A percentile compares a stretch with the other conserved stretches of the same genome.
phyloP scores from a whole-genome alignment of 2,797 vertebrate genomes.

The Alectoris magna region DNA sequence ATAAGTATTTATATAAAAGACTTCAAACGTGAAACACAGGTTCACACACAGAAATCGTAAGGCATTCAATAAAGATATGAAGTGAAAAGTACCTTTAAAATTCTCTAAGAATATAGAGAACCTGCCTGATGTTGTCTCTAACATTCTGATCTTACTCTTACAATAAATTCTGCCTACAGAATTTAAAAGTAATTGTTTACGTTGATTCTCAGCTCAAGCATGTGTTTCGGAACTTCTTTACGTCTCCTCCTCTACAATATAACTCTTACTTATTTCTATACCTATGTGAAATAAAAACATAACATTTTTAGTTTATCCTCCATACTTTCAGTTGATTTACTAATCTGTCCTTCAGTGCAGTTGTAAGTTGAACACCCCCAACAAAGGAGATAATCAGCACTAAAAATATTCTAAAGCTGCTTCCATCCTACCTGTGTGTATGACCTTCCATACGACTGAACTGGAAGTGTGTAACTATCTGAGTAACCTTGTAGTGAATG shows the following conservation, averaged over 20 bases:
- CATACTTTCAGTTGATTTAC: not conserved
- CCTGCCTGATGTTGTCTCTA: not conserved
- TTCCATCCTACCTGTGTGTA: not conserved
- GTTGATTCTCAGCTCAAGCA: not conserved
- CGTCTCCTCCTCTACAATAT: not conserved
- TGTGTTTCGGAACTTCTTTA: not conserved
- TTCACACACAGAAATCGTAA: not conserved
- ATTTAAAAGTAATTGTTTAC: not conserved
- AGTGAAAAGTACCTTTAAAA: not conserved
- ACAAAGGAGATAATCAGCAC: not conserved
- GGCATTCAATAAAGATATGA: not conserved
- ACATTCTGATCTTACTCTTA: not conserved
- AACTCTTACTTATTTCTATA: not conserved
- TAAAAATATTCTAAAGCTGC: not conserved
- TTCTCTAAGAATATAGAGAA: not conserved
- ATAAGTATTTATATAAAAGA: not conserved
- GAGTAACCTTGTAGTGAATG: not conserved
- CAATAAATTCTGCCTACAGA: not conserved
- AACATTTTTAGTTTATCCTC: not conserved
- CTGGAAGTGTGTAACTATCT: not conserved
- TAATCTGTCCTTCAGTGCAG: not conserved
- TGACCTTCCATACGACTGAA: not conserved
- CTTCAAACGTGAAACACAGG: not conserved
- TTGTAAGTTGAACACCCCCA: not conserved
- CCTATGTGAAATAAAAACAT: not conserved